These are phyloP conservation scores for Lordiphosa fenestrarum DNA, from an alignment of 2,888 invertebrate species.

Conservation along the genomic window DNA sequence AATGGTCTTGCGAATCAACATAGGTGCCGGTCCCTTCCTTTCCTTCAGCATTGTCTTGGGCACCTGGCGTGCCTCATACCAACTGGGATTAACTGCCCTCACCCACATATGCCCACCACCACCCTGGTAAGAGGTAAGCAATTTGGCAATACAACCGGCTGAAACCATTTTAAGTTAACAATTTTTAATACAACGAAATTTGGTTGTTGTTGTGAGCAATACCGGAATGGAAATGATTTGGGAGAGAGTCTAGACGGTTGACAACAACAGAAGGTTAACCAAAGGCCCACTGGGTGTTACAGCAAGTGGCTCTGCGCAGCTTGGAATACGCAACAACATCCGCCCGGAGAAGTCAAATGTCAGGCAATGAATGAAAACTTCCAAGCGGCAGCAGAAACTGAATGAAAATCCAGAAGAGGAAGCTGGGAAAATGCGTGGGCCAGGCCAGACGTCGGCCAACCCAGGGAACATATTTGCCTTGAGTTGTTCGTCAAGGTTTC, in stretches of 20 bases:
- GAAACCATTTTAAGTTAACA: conserved; percentile 22
- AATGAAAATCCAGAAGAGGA: conserved; percentile 44
- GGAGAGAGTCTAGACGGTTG: no score
- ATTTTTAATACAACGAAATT: neutral
- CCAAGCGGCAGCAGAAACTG: conserved; percentile 25
- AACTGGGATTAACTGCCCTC: conserved; percentile 42
- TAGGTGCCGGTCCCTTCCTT: neutral
- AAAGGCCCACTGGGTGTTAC: no score
- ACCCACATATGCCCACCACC: conserved; percentile 30
- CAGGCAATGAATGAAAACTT: conserved; percentile 13
- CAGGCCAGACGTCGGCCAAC: neutral
- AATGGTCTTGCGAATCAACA: no score
- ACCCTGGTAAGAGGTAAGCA: conserved; percentile 23
- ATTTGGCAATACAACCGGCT: conserved; percentile 44
- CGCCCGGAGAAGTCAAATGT: neutral
- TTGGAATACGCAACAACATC: conserved; percentile 38
- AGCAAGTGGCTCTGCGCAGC: conserved; percentile 18
- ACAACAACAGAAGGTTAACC: no score
- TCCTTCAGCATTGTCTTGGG: conserved; percentile 33
- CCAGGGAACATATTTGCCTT: conserved; percentile 17
- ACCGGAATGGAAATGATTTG: neutral
- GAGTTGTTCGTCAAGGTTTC: conserved; percentile 31
- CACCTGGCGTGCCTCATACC: conserved; percentile 43
- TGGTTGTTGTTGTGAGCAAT: neutral
- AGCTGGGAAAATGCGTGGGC: no score